These are phyloP conservation scores for Lophochroa leadbeateri DNA, from an alignment of 2,113 vertebrate species.

Conservation along the genomic window DNA sequence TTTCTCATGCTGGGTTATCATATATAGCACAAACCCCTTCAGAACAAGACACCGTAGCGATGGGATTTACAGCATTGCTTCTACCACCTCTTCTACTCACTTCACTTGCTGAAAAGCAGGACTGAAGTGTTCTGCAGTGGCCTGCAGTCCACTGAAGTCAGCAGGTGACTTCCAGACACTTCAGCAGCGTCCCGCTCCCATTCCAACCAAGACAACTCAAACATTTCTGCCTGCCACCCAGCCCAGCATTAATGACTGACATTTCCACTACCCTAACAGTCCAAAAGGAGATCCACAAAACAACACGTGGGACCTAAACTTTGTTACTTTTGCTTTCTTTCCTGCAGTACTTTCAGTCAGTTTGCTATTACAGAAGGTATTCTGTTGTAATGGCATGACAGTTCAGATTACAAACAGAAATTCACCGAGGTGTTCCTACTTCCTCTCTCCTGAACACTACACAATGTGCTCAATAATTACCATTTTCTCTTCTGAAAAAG, in stretches of 20 bases:
- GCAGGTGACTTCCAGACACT: not conserved
- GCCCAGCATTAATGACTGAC: not conserved
- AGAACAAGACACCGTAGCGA: not conserved
- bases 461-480: not conserved
- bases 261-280: rapidly evolving
- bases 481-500: not conserved
- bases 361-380: not conserved
- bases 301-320: rapidly evolving
- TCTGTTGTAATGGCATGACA: not conserved
- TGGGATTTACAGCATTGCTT: not conserved
- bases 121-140: not conserved
- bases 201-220: not conserved
- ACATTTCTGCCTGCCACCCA: not conserved
- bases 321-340: not conserved
- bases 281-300: not conserved
- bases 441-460: not conserved
- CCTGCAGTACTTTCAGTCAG: not conserved
- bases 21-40: not conserved
- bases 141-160: not conserved
- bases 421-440: not conserved
- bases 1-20: rapidly evolving
- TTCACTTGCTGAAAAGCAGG: not conserved
- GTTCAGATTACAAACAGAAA: not conserved
- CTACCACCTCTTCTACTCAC: not conserved
- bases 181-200: rapidly evolving